Base-by-base conservation (phyloP, 1,140 invertebrate species). In the Eurosta solidaginis region DNA sequence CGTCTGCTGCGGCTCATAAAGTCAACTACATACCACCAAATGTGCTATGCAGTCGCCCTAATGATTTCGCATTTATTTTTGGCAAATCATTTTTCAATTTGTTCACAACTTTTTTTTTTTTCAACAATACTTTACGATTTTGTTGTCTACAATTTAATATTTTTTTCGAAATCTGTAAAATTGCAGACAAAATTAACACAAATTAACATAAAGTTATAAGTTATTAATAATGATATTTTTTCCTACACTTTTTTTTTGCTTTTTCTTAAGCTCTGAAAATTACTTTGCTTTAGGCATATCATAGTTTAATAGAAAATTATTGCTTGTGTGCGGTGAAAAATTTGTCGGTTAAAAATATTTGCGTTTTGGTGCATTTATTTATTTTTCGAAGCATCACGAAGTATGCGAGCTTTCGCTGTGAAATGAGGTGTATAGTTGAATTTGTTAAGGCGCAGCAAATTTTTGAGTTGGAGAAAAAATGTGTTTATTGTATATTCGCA, bases 41-140 rank as follows among this genome's bases (percentile, higher is more conserved):
- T 68, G 33, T 40, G 59, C n/a, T 10, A 17, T n/a, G n/a, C n/a
- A n/a, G n/a, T n/a, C n/a, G n/a, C 59, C n/a, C 33, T 42, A 68
- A 68, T 68, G 59, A 68, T 68, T 45, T 74, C 73, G 29, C 75
- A 76, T 25, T 40, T 40, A 76, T 76, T 76, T 76, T 76, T 76
- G 75, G 75, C 75, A 76, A 76, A 76, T 76, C 75, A 76, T 76
- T 76, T 22, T 50, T 75, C 74, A 76, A 76, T 76, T 54, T 50
- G 45, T 54, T 36, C 44, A 7, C 44, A 52, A 54, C 27, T 27
- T 27, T 59, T 10, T 6, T 20, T 52, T 52, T 52, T 52, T 52
- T 17, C 22, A 52, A 6, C 5, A 14, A n/a, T 47, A 4, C 14
- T n/a, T 2, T 0, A 7, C 6, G 6, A n/a, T n/a, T n/a, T n/a